Evolutionary conservation across 2,797 vertebrate species (phyloP), one percentile per base, ranked within the genome.

Genomic region (Triplophysa bombifrons): DNA sequence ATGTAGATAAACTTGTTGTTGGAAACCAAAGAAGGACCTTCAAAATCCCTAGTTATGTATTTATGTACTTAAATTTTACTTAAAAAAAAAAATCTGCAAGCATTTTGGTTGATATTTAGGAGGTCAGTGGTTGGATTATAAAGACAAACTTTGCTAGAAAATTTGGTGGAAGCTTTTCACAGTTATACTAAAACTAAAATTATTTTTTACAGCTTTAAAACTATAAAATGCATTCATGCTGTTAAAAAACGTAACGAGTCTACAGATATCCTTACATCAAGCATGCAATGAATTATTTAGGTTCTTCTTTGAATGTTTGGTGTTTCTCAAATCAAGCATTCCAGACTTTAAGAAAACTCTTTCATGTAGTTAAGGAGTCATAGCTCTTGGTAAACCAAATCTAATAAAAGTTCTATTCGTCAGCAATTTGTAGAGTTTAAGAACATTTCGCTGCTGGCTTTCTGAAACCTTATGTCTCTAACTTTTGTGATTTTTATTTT

Each of bases 201-300:
- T 5, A 25, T 0, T 13, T 66, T 56, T 76, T 41, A 10, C 38
- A 41, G 38, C 10, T 10, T 41, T 65, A 4, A 64, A 61, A 19
- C 30, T 38, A 19, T 6, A 64, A 64, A 38, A 17, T 64, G 30
- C 30, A 64, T 64, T 34, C 17, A 64, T 30, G n/a, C n/a, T 64
- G n/a, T 66, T 51, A 55, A n/a, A 0, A 50, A 64, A 53, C 9
- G 4, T 11, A 12, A 19, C 7, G 10, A 55, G 25, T 13, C 16
- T 56, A 30, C 64, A 56, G 41, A 56, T n/a, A 51, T 19, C 68
- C 20, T 58, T 30, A 67, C 64, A 56, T 46, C 38, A 67, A 17
- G 11, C 17, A 2, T 51, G 16, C 38, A 48, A 6, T 76, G 2
- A 66, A 68, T 76, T 68, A 76, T 68, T 67, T 56, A 76, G 50